Conservation (phyloP, 2,888 invertebrate species). For the Bombyx huttoni region DNA sequence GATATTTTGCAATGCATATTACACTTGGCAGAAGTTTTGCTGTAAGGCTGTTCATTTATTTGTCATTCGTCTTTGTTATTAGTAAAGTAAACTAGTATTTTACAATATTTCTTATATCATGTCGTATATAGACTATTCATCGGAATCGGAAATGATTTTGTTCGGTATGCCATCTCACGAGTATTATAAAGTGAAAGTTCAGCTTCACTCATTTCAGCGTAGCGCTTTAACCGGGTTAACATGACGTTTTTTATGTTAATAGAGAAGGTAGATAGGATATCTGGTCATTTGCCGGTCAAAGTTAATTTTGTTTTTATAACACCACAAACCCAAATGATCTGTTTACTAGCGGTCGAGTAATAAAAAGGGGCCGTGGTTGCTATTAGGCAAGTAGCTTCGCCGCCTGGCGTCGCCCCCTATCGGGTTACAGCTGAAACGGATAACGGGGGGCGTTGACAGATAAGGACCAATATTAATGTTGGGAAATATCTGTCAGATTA, state of each 20-base stretch:
- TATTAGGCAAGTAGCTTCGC: slow-evolving; percentile 60
- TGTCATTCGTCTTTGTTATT: too few species aligned
- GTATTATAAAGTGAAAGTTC: not conserved
- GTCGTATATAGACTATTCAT: too few species aligned
- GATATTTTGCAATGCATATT: too few species aligned
- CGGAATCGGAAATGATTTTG: too few species aligned
- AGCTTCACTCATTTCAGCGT: not conserved
- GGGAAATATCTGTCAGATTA: slow-evolving; percentile 54
- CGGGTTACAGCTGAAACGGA: slow-evolving; percentile 69
- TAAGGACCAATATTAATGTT: slow-evolving; percentile 59
- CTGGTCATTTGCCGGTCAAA: slow-evolving; percentile 60
- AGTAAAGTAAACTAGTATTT: too few species aligned
- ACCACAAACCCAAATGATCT: slow-evolving; percentile 73
- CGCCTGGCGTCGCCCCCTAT: slow-evolving; percentile 65
- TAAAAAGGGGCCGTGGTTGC: slow-evolving; percentile 68
- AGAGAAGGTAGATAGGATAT: slow-evolving; percentile 38
- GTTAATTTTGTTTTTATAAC: slow-evolving; percentile 72
- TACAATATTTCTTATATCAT: too few species aligned
- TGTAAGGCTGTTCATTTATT: too few species aligned
- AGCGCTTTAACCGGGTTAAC: slow-evolving; percentile 10
- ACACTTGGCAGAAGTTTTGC: too few species aligned
- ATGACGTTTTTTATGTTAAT: slow-evolving; percentile 55
- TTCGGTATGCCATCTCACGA: too few species aligned
- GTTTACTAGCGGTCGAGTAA: slow-evolving; percentile 73
- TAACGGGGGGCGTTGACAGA: slow-evolving; percentile 64